Evolutionary conservation across 1,140 invertebrate species (phyloP), one percentile per base, ranked within the genome.

Genomic region (Sycobia sp.): DNA sequence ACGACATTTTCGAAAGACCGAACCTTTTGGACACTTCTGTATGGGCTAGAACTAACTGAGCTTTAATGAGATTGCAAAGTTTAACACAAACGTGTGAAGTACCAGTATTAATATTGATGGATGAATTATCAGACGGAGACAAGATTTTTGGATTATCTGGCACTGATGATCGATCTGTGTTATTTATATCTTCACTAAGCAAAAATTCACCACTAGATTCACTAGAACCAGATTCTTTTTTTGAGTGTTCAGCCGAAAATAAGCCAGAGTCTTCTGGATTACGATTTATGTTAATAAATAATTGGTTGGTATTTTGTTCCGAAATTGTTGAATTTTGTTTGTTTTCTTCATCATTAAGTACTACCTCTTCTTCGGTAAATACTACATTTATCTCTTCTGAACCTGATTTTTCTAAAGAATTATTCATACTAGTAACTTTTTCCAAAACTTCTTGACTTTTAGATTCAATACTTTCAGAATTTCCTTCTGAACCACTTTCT

Each of bases 11-110:
- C 44, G 73, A 67, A 46, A 84, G 32, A 22, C 84, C 85, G 61
- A 82, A 86, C 34, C 84, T 79, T 29, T 82, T 80, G 0, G 83
- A 83, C 7, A 90, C 84, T 69, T 88, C 85, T 16, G 84, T 82
- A 36, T 91, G 88, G 8, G 90, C 90, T 61, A 90, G 87, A 3
- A 88, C 81, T 46, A 93, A 80, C 71, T 91, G 90, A 16, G 86
- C 84, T 70, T 91, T 89, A 54, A 93, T 88, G 23, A 91, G 79
- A 2, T 87, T 86, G 75, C 90, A 91, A 20, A 92, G 83, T 67
- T 89, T 87, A 39, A 87, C 88, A 74, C 89, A 92, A 11, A 90
- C 88, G 72, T 87, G 76, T 63, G 84, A 74, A 67, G 74, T 60
- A 57, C 70, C 58, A 23, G 71, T 43, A 3, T 66, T 53, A 47